Base-by-base conservation (phyloP, 2,797 vertebrate species). In the Mormyrops boulengeri region DNA sequence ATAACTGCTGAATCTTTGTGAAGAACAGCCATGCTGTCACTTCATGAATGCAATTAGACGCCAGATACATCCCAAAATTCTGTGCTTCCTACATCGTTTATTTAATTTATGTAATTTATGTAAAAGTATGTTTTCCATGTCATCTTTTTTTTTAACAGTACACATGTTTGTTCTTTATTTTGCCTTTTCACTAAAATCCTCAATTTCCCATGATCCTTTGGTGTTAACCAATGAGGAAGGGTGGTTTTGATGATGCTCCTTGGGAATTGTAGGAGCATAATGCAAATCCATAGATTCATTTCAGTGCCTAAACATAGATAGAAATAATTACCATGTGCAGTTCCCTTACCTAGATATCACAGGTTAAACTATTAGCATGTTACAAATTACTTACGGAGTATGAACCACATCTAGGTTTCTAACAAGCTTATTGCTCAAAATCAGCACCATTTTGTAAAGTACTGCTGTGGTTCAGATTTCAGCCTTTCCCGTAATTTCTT, bases 161-260 rank as follows among this genome's bases (percentile, higher is more conserved):
- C 38, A 84, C 38, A 5, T 44, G 5, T 26, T 85, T 47, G 82
- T 22, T 85, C 4, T 85, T 12, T n/a, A 6, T 19, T 14, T 73
- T 34, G 26, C 30, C 30, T 73, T 73, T 73, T 73, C 30, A 17
- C 66, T 38, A 14, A 14, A 22, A 22, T 73, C 66, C 47, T 22
- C 82, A 14, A 52, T 49, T 85, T 85, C 47, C 82, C 82, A 85
- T 85, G 82, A 85, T 85, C 82, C 82, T 52, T 52, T 85, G n/a
- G n/a, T 5, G 3, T 85, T 50, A 85, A 49, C 41, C 82, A 85
- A 34, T 73, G 30, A 14, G 30, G 66, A 17, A 14, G 66, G 82
- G 11, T 19, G 17, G 3, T 44, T 44, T 80, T 82, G 4, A 82
- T 47, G 14, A 85, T 85, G 82, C 19, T 49, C n/a, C 19, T 52